These are phyloP conservation scores for Dromaius novaehollandiae DNA, from an alignment of 2,113 vertebrate genomes.

Conservation along the genomic window DNA sequence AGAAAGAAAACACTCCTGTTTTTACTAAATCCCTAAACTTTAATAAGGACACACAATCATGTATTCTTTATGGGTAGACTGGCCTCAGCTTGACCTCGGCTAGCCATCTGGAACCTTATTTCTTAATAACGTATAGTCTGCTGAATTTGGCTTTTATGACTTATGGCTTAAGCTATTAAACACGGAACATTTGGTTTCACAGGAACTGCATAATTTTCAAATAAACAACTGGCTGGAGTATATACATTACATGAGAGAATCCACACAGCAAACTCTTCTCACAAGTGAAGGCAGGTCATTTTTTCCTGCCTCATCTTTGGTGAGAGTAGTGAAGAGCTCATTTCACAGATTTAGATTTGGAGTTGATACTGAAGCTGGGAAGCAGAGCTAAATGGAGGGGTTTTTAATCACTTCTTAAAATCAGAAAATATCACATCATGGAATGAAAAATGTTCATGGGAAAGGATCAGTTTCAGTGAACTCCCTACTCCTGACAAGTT, in stretches of 20 bases:
- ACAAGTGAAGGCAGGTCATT: neutral
- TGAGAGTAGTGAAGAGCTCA: neutral
- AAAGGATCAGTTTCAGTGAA: neutral
- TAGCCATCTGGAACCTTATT: neutral
- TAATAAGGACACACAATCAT: neutral
- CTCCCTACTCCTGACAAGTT: neutral
- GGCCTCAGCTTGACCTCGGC: constrained; percentile 11
- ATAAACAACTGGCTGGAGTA: neutral
- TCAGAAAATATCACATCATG: neutral
- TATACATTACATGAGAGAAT: neutral
- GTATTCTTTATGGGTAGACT: neutral
- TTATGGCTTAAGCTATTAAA: neutral
- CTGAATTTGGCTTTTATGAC: constrained; percentile 1
- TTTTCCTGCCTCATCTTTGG: neutral
- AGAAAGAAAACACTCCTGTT: neutral
- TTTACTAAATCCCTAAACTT: neutral
- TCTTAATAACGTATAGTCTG: neutral
- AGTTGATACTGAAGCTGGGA: neutral
- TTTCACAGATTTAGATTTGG: neutral
- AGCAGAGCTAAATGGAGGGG: neutral
- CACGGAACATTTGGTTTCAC: neutral
- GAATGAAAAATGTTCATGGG: neutral
- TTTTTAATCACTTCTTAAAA: neutral
- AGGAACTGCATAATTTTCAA: neutral
- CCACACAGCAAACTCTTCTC: neutral